A percentile compares a stretch with the other conserved stretches of the same genome.
Conservation (phyloP, 2,888 invertebrate genomes). For the Nymphalis c-album region DNA sequence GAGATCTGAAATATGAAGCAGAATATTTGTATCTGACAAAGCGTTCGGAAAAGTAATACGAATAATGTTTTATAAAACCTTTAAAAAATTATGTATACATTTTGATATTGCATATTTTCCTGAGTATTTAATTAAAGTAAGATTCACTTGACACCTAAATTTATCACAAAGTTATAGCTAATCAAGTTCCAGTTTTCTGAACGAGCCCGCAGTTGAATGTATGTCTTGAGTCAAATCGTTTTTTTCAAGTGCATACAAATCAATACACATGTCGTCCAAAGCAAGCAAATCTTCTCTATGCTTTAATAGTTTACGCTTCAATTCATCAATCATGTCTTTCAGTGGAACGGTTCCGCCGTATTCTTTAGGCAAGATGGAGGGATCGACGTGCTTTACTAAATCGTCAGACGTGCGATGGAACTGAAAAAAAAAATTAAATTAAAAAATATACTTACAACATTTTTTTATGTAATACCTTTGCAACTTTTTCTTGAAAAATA, state of each 20-base stretch:
- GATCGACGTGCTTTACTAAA: constrained; percentile 86
- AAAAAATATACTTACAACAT: too few relatives aligned
- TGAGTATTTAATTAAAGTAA: constrained; percentile 21
- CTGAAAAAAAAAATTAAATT: constrained; percentile 63
- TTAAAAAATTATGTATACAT: neutral
- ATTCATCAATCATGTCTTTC: constrained; percentile 89
- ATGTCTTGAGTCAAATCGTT: constrained; percentile 85
- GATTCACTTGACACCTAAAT: neutral
- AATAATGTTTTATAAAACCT: neutral
- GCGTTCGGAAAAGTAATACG: neutral
- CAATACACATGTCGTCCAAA: constrained; percentile 88
- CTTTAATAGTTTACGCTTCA: constrained; percentile 84
- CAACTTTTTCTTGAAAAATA: too few relatives aligned
- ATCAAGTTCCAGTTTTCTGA: constrained; percentile 91
- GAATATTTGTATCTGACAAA: neutral
- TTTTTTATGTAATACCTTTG: too few relatives aligned
- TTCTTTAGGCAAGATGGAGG: constrained; percentile 90
- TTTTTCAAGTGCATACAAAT: constrained; percentile 83
- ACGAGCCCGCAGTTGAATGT: constrained; percentile 90
- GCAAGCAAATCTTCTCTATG: constrained; percentile 85
- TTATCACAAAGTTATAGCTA: constrained; percentile 49
- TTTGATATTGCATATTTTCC: neutral
- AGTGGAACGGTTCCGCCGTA: constrained; percentile 93
- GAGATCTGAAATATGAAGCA: constrained; percentile 7
- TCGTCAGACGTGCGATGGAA: constrained; percentile 88